phyloP scores from a whole-genome alignment of 2,113 vertebrate genomes.

The Lampris megalopsis region DNA sequence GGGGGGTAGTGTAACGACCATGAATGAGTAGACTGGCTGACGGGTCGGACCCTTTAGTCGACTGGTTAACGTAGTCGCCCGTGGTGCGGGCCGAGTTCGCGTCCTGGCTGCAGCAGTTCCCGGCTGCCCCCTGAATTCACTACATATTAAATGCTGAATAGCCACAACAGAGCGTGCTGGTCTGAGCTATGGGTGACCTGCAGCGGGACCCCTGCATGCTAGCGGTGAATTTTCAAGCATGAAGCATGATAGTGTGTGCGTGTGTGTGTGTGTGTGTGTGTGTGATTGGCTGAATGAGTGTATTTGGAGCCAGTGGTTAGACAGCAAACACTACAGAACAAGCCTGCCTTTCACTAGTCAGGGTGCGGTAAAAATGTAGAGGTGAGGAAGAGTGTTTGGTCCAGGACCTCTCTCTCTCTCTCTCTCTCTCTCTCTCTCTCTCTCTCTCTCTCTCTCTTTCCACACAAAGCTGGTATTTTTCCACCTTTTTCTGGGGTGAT shows the following conservation, averaged over 20 bases:
- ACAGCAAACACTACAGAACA: conserved; percentile 85
- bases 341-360: conserved; percentile 83
- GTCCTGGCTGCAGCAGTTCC: too few species aligned
- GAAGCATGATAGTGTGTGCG: background rate
- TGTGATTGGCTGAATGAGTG: conserved; percentile 27
- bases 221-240: too few species aligned
- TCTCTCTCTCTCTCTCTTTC: conserved; percentile 21
- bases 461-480: conserved; percentile 72
- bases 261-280: conserved; percentile 23
- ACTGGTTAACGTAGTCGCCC: too few species aligned
- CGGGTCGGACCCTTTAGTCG: too few species aligned
- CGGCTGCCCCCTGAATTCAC: too few species aligned
- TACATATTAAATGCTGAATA: too few species aligned
- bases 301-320: conserved; percentile 74
- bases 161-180: background rate
- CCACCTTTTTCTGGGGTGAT: conserved; percentile 66
- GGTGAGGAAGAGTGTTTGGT: conserved; percentile 51
- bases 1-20: too few species aligned
- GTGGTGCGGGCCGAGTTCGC: too few species aligned
- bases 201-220: too few species aligned
- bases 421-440: conserved; percentile 31
- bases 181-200: background rate
- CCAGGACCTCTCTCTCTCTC: conserved; percentile 15
- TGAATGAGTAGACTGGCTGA: too few species aligned
- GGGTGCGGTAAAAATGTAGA: conserved; percentile 78